Conservation (phyloP, 2,113 vertebrate genomes). For the Chloroceryle aenea region DNA sequence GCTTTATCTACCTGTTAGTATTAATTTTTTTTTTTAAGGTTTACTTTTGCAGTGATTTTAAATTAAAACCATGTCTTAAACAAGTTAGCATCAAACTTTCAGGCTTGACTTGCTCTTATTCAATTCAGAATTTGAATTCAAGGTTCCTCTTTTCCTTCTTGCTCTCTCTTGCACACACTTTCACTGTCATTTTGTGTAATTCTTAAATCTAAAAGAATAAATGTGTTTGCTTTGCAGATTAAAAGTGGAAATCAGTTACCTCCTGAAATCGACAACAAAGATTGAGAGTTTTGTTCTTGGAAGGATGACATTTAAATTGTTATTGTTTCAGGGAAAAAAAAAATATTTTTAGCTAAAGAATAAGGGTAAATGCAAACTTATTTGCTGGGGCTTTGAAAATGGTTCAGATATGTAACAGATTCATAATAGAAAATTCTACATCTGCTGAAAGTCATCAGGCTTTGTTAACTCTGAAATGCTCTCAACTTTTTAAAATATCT, state of each 20-base stretch:
- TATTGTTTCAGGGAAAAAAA: constrained; percentile 51
- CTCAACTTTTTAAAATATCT: not conserved
- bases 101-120: constrained; percentile 56
- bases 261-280: constrained; percentile 36
- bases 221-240: constrained; percentile 27
- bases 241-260: constrained; percentile 58
- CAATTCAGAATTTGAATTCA: not conserved
- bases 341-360: not conserved
- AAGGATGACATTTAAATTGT: constrained; percentile 72
- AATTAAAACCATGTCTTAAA: constrained; percentile 81
- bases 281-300: constrained; percentile 21
- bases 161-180: rapidly evolving
- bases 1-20: constrained; percentile 21
- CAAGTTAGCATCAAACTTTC: constrained; percentile 75
- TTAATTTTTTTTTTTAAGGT: constrained; percentile 63
- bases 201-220: constrained; percentile 52
- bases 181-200: not conserved
- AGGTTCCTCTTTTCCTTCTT: not conserved
- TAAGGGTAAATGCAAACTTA: not conserved
- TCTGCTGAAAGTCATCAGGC: not conserved
- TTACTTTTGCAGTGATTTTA: constrained; percentile 78
- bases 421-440: constrained; percentile 13
- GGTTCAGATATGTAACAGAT: constrained; percentile 6
- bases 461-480: not conserved
- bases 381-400: constrained; percentile 17